Percentiles rank a stretch among this genome's conserved stretches.
These are phyloP conservation scores for Amphilophus citrinellus DNA, from an alignment of 2,113 vertebrate species.

Conservation along the genomic window DNA sequence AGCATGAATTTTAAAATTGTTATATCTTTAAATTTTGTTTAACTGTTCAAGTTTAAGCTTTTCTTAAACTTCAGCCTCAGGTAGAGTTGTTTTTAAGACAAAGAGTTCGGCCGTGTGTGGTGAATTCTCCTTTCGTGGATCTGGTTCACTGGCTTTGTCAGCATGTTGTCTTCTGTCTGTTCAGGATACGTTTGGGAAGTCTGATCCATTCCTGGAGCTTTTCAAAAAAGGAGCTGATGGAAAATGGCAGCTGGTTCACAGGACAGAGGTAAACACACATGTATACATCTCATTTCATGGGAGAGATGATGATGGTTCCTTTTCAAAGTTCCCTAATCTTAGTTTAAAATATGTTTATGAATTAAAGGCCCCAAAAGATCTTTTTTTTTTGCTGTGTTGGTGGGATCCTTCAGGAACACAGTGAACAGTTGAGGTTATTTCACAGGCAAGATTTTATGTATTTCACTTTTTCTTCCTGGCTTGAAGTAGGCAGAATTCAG, in stretches of 20 bases:
- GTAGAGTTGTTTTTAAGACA: neutral
- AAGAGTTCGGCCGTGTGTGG: neutral
- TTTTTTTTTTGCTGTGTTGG: no score
- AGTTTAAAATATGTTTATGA: no score
- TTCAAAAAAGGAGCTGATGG: slow-evolving; percentile 86
- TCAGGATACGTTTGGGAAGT: slow-evolving; percentile 95
- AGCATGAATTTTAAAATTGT: no score
- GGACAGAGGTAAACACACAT: slow-evolving; percentile 87
- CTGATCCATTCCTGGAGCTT: slow-evolving; percentile 91
- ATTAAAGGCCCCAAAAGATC: no score
- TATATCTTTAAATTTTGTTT: neutral
- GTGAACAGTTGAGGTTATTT: no score
- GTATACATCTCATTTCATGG: neutral
- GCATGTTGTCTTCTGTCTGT: slow-evolving; percentile 9
- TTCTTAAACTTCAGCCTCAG: neutral
- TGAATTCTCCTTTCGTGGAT: neutral
- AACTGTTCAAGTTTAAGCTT: neutral
- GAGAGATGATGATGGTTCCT: neutral
- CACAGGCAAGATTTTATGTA: no score
- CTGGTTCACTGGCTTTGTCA: neutral
- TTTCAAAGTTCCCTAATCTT: neutral
- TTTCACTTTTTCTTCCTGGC: no score
- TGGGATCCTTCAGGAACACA: no score
- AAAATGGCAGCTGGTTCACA: slow-evolving; percentile 89
- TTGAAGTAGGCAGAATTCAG: no score